Evolutionary conservation across 2,888 invertebrate species (phyloP), one percentile per base, ranked within the genome.

Genomic region (Sturmia bella): DNA sequence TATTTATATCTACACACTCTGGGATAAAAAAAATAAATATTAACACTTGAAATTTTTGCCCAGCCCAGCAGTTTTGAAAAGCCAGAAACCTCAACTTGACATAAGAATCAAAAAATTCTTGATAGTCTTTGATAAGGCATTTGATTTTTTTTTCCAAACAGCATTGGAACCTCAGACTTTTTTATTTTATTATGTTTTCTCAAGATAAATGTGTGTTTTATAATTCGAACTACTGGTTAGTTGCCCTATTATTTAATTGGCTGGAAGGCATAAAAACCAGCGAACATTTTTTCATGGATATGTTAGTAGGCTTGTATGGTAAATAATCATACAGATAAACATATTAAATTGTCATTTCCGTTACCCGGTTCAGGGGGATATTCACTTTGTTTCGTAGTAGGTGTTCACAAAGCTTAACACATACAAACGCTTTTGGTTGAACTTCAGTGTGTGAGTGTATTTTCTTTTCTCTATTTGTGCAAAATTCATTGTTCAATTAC

Each of bases 341-440:
- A 69, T 82, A 78, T 82, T 78, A 78, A 78, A 82, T 82, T 78
- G 74, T 70, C 70, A 82, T 82, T 75, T 82, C 82, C 78, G 78
- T 78, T 75, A 75, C 59, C 82, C 70, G 82, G 59, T 70, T 75
- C 59, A 66, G 74, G 70, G 63, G 70, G 32, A 27, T 64, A 74
- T 61, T 75, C 59, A 70, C 54, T 37, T 73, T 63, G 43, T 41
- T 43, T 52, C 27, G 21, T 41, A 57, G 57, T 39, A 39, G 15
- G 12, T 50, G 24, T 48, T 19, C 21, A 19, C 37, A 12, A 24
- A 24, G n/a, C 13, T 39, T 5, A 12, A 32, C 6, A 6, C 32
- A 21, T 54, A 32, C 0, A 17, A 63, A 2, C 2, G 39, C 13
- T 57, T 7, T 37, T 13, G 9, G 7, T 1, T 7, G 32, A 32